These are phyloP conservation scores for Euzophera pinguis DNA, from an alignment of 2,888 invertebrate species.

Conservation along the genomic window DNA sequence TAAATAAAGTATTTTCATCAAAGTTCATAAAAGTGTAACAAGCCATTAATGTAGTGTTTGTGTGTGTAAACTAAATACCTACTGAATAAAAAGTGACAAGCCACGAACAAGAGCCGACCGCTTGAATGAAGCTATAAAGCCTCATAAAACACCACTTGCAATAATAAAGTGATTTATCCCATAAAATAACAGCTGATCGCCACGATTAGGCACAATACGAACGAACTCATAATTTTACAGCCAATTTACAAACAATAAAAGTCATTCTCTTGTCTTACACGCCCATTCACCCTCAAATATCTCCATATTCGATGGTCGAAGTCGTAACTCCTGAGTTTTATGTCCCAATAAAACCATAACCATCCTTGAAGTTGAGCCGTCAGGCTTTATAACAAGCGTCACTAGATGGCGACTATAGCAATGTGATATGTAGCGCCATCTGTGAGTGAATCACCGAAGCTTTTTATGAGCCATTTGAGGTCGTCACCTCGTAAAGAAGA, in stretches of 20 bases:
- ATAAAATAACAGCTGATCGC: constrained; percentile 75
- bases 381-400: constrained; percentile 32
- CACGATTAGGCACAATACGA: constrained; percentile 74
- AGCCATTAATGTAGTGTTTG: too few relatives aligned
- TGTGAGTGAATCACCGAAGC: constrained; percentile 57
- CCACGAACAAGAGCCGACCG: constrained; percentile 35
- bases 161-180: constrained; percentile 72
- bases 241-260: constrained; percentile 81
- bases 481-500: constrained; percentile 69
- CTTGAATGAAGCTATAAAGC: constrained; percentile 56
- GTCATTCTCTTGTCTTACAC: constrained; percentile 74
- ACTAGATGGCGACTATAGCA: constrained; percentile 63
- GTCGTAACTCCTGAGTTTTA: constrained; percentile 75
- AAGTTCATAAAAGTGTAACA: neutral
- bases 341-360: constrained; percentile 75
- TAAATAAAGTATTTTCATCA: too few relatives aligned
- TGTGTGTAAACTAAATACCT: too few relatives aligned
- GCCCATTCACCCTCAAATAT: constrained; percentile 74
- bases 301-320: constrained; percentile 70
- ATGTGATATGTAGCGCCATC: constrained; percentile 58
- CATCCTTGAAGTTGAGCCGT: constrained; percentile 39
- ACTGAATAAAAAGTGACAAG: constrained; percentile 36
- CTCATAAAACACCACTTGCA: constrained; percentile 59
- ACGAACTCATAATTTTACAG: constrained; percentile 78
- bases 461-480: constrained; percentile 70